Evolutionary conservation across 1,140 invertebrate genomes (phyloP), one percentile per base, ranked within the genome.

Genomic region (Steinernema khuongi): DNA sequence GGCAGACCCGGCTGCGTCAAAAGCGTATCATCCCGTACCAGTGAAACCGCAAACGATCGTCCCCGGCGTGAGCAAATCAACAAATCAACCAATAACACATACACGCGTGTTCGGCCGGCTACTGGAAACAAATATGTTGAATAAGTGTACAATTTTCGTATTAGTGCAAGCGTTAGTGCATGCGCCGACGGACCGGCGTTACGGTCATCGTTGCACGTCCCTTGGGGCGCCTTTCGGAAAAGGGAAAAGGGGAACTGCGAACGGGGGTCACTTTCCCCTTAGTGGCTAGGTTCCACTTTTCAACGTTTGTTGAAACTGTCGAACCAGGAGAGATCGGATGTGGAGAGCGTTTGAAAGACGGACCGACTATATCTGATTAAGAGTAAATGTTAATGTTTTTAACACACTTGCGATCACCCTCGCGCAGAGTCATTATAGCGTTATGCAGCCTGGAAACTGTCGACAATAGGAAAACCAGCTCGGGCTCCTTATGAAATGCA

Each of bases 91-190:
- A 60, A 60, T 60, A 60, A 60, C 19, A 26, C 50, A 26, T 60
- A 26, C 22, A 26, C 50, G 19, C 50, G 11, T 22, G 50, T 22
- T 7, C 26, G 50, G 50, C 7, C 50, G 50, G 50, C 50, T 60
- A 60, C 50, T 60, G 50, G 31, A 68, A 68, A 33, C 29, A 68
- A 68, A 68, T 68, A 31, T 33, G 67, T 68, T 68, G 29, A 68
- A 43, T 14, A 43, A 33, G 31, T 68, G 31, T 30, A 68, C 11
- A 68, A 29, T 68, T 68, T 68, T 68, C 31, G 67, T 31, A 4
- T 67, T 67, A 7, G 36, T 41, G 36, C 36, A n/a, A 41, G 50
- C 50, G 22, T 60, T 26, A 60, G 50, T 60, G n/a, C n/a, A n/a
- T 60, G 14, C 50, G 50, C 26, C 50, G 22, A 4, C 26, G 50